Percentiles rank a stretch among this genome's conserved stretches.
phyloP scores from a whole-genome alignment of 2,888 invertebrate genomes.

The Xanthia togata region DNA sequence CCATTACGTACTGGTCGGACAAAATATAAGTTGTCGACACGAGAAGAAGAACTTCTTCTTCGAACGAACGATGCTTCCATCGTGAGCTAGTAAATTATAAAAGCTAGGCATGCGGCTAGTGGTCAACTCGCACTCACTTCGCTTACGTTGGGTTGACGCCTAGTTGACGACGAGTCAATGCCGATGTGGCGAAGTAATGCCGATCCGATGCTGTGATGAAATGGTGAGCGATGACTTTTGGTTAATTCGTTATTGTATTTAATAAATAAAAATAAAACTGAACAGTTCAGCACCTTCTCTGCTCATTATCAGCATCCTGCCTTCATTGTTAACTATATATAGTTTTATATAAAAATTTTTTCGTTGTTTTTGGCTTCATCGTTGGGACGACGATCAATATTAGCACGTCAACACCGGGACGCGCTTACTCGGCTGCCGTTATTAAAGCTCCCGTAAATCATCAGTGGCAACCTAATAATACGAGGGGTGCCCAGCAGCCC shows the following conservation, averaged over 20 bases:
- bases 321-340: background rate
- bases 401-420: no score
- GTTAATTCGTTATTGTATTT: background rate
- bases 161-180: background rate
- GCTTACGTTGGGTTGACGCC: background rate
- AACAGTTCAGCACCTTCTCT: background rate
- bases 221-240: background rate
- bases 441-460: no score
- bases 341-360: no score
- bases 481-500: no score
- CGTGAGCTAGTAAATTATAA: background rate
- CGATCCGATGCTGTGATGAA: background rate
- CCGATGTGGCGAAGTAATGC: background rate
- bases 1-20: no score
- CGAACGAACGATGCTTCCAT: no score
- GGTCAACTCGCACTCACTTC: background rate
- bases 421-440: no score
- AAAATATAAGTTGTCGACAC: background rate
- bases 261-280: background rate
- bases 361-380: no score
- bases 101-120: background rate
- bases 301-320: background rate
- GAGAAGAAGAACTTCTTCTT: no score
- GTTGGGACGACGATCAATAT: no score
- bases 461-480: no score